Evolutionary conservation across 1,140 invertebrate species (phyloP).

Genomic region (Aricia agestis): DNA sequence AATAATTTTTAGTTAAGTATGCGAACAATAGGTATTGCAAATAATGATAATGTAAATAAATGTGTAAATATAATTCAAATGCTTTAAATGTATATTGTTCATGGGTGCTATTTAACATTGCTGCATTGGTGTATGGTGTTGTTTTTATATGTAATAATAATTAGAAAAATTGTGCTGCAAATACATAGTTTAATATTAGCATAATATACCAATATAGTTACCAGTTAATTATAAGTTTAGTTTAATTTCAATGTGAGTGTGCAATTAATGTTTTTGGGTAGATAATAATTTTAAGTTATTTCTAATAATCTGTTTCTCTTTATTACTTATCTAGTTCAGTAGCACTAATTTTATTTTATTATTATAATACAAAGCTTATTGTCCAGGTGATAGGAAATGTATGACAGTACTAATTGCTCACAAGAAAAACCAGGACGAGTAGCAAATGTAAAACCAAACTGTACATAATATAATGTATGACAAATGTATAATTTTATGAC

Average conservation of each 20-base stretch:
- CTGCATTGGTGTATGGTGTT: constrained; percentile 58
- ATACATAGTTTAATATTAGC: constrained; percentile 50
- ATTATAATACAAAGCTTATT: neutral
- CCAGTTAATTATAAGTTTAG: constrained; percentile 55
- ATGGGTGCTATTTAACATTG: constrained; percentile 72
- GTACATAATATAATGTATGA: no score
- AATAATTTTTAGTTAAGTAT: neutral
- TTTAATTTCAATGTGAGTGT: constrained; percentile 66
- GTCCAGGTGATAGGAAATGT: neutral
- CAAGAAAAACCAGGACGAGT: neutral
- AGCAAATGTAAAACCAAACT: neutral
- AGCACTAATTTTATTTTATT: neutral
- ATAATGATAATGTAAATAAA: constrained; percentile 43
- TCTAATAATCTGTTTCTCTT: neutral
- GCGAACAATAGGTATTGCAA: constrained; percentile 1
- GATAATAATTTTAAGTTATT: constrained; percentile 25
- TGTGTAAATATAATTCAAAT: constrained; percentile 22
- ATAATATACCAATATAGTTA: constrained; percentile 61
- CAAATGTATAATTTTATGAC: neutral
- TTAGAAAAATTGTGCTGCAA: constrained; percentile 46
- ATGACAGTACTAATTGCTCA: no score
- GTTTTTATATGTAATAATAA: constrained; percentile 38
- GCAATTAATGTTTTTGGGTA: constrained; percentile 41
- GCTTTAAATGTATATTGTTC: constrained; percentile 69
- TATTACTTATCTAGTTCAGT: neutral